Conservation (phyloP, 1,140 invertebrate genomes). For the Drosophila santomea region DNA sequence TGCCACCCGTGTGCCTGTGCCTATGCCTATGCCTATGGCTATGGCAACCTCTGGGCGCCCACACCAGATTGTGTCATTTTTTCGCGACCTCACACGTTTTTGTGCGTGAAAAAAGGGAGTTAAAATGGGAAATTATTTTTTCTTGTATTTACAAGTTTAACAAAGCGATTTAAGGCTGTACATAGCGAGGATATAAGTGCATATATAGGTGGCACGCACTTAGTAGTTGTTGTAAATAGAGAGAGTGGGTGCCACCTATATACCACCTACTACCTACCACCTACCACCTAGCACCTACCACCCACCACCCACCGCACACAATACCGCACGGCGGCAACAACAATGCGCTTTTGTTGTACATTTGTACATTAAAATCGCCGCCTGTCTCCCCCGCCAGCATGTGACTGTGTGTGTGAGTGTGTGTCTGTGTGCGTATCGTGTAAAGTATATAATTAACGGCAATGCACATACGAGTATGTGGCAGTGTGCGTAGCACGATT, state of each 20-base stretch:
- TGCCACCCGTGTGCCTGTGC: slow-evolving; percentile 28
- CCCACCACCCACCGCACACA: slow-evolving; percentile 28
- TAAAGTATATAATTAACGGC: slow-evolving; percentile 80
- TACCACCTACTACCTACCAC: slow-evolving; percentile 3
- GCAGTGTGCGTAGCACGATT: slow-evolving; percentile 27
- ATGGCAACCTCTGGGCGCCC: neutral
- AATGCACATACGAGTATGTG: slow-evolving; percentile 49
- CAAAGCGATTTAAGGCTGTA: slow-evolving; percentile 61
- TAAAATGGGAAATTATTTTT: slow-evolving; percentile 43
- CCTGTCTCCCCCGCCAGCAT: slow-evolving; percentile 36
- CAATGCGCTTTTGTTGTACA: slow-evolving; percentile 79
- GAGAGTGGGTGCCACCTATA: slow-evolving; percentile 57
- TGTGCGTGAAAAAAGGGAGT: slow-evolving; percentile 70
- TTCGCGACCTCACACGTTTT: slow-evolving; percentile 52
- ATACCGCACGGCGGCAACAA: slow-evolving; percentile 32
- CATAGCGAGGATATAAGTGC: slow-evolving; percentile 32
- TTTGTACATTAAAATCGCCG: slow-evolving; percentile 80
- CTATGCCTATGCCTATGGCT: slow-evolving; percentile 42
- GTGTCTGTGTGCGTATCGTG: slow-evolving; percentile 42
- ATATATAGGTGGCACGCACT: slow-evolving; percentile 40
- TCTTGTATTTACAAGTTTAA: slow-evolving; percentile 21
- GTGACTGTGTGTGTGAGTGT: neutral
- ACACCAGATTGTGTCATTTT: slow-evolving; percentile 34
- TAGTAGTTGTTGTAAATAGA: slow-evolving; percentile 64
- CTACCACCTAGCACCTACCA: no score